Conservation (phyloP, 1,140 invertebrate species). For the Micrasema longulum region DNA sequence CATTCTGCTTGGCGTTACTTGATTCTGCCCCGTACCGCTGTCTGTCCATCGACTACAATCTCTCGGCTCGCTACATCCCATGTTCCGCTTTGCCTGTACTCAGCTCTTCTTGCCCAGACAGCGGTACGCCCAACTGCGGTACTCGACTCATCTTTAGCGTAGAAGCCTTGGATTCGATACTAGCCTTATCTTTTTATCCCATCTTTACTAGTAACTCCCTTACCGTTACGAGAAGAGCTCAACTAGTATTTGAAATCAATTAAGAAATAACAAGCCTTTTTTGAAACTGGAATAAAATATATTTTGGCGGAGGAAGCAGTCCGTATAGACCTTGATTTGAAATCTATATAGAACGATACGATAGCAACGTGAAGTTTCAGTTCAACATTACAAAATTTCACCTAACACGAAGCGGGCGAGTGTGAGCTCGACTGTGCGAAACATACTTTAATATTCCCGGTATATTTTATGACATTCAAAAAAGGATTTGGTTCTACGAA, state of each 20-base stretch:
- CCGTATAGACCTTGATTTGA: slow-evolving; percentile 27
- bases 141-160: no score
- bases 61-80: no score
- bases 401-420: neutral
- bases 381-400: slow-evolving; percentile 13
- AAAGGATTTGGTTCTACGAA: slow-evolving; percentile 25
- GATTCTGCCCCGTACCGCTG: no score
- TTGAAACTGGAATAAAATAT: slow-evolving; percentile 38
- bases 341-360: slow-evolving; percentile 25
- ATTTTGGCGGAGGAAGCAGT: slow-evolving; percentile 8
- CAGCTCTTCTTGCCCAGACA: no score
- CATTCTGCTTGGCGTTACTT: slow-evolving; percentile 10
- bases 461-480: slow-evolving; percentile 40
- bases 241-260: slow-evolving; percentile 6
- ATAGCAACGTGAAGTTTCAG: slow-evolving; percentile 20
- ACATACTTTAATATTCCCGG: slow-evolving; percentile 13
- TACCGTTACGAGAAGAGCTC: no score
- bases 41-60: no score
- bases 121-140: no score
- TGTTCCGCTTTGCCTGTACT: no score
- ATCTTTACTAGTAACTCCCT: no score
- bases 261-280: slow-evolving; percentile 21
- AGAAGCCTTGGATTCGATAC: no score
- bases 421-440: neutral
- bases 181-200: no score